Evolutionary conservation across 2,113 vertebrate genomes (phyloP).

Genomic region (Anseranas semipalmata): DNA sequence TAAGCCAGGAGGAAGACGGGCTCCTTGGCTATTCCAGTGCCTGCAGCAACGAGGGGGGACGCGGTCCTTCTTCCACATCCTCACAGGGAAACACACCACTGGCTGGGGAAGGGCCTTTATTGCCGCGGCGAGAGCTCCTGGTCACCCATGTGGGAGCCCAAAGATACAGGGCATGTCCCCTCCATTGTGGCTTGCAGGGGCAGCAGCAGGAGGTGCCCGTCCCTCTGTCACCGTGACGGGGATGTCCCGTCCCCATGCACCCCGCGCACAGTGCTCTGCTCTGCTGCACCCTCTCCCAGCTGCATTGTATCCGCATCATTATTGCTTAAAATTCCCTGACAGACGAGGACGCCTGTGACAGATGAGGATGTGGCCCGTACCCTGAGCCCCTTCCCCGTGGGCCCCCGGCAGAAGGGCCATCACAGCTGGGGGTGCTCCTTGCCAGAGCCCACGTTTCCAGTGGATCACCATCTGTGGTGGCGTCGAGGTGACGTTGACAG

Average conservation of each 20-base stretch:
- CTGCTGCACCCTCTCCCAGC: neutral
- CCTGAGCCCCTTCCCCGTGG: neutral
- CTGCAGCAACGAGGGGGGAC: neutral
- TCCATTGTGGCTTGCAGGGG: fast-evolving
- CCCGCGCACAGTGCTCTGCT: fast-evolving
- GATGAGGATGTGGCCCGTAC: neutral
- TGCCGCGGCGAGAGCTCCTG: neutral
- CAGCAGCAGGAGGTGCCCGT: neutral
- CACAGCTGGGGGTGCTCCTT: neutral
- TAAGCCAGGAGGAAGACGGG: neutral
- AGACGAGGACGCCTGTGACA: neutral
- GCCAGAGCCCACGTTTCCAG: neutral
- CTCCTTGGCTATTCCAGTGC: neutral
- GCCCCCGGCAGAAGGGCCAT: neutral
- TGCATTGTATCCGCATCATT: fast-evolving
- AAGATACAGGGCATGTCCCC: neutral
- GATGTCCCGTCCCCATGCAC: neutral
- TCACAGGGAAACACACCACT: neutral
- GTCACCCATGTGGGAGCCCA: fast-evolving
- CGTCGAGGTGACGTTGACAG: neutral
- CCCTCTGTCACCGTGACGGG: fast-evolving
- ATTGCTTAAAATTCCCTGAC: neutral
- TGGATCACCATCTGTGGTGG: neutral
- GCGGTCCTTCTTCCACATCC: neutral
- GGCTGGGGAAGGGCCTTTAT: neutral